Evolutionary conservation across 2,888 invertebrate species (phyloP), one percentile per base, ranked within the genome.

Genomic region (Leptinotarsa rubiginosa): DNA sequence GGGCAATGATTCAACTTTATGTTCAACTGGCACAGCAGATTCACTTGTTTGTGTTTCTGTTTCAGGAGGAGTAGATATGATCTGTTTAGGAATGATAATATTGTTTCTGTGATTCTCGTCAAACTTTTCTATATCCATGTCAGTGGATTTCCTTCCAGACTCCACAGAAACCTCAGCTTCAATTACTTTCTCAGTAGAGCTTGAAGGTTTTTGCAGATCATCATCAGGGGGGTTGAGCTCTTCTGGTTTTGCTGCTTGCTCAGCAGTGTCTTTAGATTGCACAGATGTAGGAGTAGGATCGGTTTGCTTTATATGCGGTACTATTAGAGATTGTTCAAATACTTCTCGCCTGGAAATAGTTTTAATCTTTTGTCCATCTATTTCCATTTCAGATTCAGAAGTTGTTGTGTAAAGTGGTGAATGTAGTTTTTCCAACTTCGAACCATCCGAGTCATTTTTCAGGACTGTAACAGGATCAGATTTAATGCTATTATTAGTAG

Each of bases 371-470:
- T 88, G 88, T 1, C 88, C 88, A 77, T 88, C 88, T 54, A 88
- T 88, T 83, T 88, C 88, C 22, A 88, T 86, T 81, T 89, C 88
- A 0, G 88, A 88, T 81, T 88, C 88, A 3, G 88, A 88, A 13
- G 87, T 87, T 41, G 87, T 86, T 13, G 83, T 84, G 75, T 85
- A 86, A 20, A 80, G 70, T 2, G 83, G 82, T 1, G 85, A 83
- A 67, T 82, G 81, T 1, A 77, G 75, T 76, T 83, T 82, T 68
- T 80, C 74, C 25, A 75, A 70, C 69, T 70, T 77, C 31, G 54
- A 70, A 65, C 76, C 72, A 22, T 76, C 75, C 1, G 80, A 59
- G 31, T 25, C 31, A 62, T 62, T 62, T 13, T 62, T 25, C n/a
- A 31, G 25, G 10, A 41, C 10, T 62, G 78, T 68, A 4, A 67